Evolutionary conservation across 2,888 invertebrate species (phyloP).

Genomic region (Seladonia tumulorum): DNA sequence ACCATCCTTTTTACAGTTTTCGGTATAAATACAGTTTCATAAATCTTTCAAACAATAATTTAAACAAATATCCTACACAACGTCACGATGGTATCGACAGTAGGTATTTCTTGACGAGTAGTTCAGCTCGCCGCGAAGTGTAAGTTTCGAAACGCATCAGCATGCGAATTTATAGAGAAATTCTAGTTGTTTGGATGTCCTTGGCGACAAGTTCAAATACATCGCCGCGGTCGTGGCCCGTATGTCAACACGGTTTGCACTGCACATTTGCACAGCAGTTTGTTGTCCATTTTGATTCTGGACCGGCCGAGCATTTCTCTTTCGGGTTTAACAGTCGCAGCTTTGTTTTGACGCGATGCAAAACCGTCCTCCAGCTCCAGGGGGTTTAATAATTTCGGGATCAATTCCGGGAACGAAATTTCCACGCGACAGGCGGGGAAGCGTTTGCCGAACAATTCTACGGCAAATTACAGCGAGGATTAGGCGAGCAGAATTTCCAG

Average conservation of each 20-base stretch:
- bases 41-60: background rate
- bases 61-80: background rate
- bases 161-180: background rate
- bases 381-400: background rate
- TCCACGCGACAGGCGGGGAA: background rate
- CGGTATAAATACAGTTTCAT: background rate
- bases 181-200: background rate
- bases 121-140: background rate
- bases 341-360: background rate
- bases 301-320: background rate
- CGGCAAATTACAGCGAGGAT: conserved; percentile 1
- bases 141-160: background rate
- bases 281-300: background rate
- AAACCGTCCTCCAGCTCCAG: background rate
- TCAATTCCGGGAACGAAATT: background rate
- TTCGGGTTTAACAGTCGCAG: background rate
- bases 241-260: background rate
- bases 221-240: background rate
- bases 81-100: no score
- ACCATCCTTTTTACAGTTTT: no score
- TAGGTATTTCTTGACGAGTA: background rate
- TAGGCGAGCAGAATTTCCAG: conserved; percentile 15
- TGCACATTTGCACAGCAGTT: background rate
- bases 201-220: background rate
- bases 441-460: background rate